Conservation (phyloP, 2,797 vertebrate genomes). For the Chlorospingus semifuscus region DNA sequence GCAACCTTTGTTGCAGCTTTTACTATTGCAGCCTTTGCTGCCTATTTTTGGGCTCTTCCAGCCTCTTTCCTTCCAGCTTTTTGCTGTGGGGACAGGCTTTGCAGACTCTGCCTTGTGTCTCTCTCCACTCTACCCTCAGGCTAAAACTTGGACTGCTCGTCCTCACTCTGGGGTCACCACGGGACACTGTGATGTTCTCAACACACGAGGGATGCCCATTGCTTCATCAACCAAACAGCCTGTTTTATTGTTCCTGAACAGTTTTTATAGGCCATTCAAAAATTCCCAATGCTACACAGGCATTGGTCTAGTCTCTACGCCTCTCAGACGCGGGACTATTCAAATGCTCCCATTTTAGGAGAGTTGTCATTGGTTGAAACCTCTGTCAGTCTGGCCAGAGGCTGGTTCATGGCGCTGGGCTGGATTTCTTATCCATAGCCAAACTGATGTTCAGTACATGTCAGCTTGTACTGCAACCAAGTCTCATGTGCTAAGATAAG, state of each 20-base stretch:
- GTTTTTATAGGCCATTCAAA: background rate
- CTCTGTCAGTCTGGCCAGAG: background rate
- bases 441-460: background rate
- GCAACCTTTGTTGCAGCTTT: background rate
- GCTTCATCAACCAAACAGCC: background rate
- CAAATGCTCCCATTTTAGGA: background rate
- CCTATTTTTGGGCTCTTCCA: background rate
- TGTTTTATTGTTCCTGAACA: background rate
- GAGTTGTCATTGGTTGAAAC: background rate
- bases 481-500: background rate
- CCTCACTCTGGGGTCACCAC: background rate
- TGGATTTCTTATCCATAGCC: background rate
- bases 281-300: background rate
- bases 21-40: background rate
- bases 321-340: background rate
- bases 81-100: background rate
- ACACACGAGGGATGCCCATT: fast-evolving
- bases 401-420: background rate
- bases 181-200: background rate
- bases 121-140: background rate
- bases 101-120: background rate
- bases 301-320: background rate
- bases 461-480: background rate
- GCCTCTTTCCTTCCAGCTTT: background rate
- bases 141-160: background rate